Evolutionary conservation across 2,113 vertebrate genomes (phyloP).

Genomic region (Genyomyrus donnyi): DNA sequence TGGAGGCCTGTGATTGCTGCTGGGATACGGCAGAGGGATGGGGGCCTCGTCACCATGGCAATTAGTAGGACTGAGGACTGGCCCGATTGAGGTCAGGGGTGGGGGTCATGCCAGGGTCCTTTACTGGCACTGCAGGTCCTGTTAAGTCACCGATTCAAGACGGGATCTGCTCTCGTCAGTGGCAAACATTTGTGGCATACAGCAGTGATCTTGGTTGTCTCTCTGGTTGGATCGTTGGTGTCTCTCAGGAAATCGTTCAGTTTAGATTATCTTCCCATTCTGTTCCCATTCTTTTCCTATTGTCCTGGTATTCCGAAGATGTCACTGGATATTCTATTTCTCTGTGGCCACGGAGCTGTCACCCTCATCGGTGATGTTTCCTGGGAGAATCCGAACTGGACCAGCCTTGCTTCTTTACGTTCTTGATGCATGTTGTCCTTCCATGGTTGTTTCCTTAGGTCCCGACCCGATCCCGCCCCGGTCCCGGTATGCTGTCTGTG

Average conservation of each 20-base stretch:
- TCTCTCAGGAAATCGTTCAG: background rate
- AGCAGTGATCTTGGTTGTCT: background rate
- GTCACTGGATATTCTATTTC: background rate
- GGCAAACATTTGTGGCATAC: background rate
- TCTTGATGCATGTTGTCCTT: background rate
- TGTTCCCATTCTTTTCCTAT: background rate
- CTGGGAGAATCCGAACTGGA: background rate
- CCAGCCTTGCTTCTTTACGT: background rate
- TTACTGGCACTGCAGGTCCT: background rate
- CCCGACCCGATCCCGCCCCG: background rate
- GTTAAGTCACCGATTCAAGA: background rate
- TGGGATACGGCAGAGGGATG: background rate
- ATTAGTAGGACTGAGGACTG: background rate
- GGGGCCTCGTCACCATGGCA: background rate
- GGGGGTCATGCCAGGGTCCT: background rate
- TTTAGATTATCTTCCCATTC: background rate
- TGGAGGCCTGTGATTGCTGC: background rate
- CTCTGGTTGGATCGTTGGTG: background rate
- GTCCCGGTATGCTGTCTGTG: background rate
- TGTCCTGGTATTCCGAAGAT: background rate
- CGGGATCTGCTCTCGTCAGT: background rate
- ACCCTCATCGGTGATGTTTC: background rate
- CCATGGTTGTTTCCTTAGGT: background rate
- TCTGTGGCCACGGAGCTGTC: background rate
- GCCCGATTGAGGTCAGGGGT: background rate